Evolutionary conservation across 2,797 vertebrate species (phyloP).

Genomic region (Chelmon rostratus): DNA sequence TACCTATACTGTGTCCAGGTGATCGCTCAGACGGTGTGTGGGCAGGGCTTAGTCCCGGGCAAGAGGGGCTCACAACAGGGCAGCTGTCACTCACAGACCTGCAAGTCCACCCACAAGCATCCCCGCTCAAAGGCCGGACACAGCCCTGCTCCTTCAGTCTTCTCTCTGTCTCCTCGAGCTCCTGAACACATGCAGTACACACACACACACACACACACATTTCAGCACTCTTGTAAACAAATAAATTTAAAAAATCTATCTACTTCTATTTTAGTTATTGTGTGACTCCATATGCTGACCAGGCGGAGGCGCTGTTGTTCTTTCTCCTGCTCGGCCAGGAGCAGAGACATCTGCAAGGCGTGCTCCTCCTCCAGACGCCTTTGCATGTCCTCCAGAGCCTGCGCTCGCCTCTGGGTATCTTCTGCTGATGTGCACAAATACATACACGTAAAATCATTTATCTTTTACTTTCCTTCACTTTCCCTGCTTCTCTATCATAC

Average conservation of each 20-base stretch:
- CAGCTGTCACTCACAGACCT: constrained; percentile 60
- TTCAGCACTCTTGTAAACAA: not conserved
- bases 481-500: not conserved
- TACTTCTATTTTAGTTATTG: not conserved
- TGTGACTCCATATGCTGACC: constrained; percentile 80
- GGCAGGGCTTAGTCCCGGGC: constrained; percentile 65
- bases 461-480: not conserved
- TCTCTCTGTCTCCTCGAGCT: constrained; percentile 75
- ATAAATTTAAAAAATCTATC: not conserved
- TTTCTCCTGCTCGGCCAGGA: constrained; percentile 92
- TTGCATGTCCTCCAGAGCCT: constrained; percentile 92
- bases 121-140: constrained; percentile 44
- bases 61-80: constrained; percentile 68
- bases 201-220: constrained; percentile 4
- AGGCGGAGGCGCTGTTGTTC: constrained; percentile 90
- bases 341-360: constrained; percentile 89
- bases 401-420: constrained; percentile 85
- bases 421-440: constrained; percentile 70
- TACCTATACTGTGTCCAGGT: constrained; percentile 72
- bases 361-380: constrained; percentile 92
- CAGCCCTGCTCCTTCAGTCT: constrained; percentile 64
- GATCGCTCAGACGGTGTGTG: constrained; percentile 75
- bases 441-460: constrained; percentile 9
- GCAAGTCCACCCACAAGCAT: constrained; percentile 59
- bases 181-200: constrained; percentile 61